Conservation (phyloP, 1,140 invertebrate species). For the Atta cephalotes region DNA sequence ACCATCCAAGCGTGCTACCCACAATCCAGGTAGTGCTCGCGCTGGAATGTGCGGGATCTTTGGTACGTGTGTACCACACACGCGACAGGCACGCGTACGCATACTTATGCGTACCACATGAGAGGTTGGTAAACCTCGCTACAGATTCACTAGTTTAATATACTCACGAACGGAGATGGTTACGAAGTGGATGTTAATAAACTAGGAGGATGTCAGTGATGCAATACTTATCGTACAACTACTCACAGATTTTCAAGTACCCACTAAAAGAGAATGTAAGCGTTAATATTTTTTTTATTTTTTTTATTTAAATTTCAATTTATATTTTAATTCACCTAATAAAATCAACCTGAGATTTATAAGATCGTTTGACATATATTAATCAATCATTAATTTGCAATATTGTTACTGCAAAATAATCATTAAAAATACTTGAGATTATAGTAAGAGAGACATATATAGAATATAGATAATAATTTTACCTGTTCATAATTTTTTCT, state of each 20-base stretch:
- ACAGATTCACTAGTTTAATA: constrained; percentile 71
- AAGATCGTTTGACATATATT: background rate
- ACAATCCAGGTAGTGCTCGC: constrained; percentile 59
- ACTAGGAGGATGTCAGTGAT: constrained; percentile 67
- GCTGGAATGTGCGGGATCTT: constrained; percentile 59
- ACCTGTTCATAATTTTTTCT: background rate
- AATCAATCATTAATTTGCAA: background rate
- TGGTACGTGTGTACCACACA: constrained; percentile 49
- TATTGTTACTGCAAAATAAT: background rate
- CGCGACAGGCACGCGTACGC: constrained; percentile 44
- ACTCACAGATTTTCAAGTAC: constrained; percentile 38
- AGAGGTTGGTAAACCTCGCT: constrained; percentile 69
- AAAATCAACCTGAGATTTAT: background rate
- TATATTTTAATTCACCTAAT: constrained; percentile 6
- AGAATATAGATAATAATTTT: background rate
- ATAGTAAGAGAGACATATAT: background rate
- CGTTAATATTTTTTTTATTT: background rate
- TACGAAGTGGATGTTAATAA: constrained; percentile 75
- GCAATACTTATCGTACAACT: constrained; percentile 62
- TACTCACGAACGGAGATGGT: constrained; percentile 69
- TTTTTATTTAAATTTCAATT: background rate
- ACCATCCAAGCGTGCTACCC: constrained; percentile 61
- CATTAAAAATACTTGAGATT: background rate
- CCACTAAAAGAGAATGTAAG: background rate
- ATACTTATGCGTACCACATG: constrained; percentile 46